A percentile compares a stretch with the other conserved stretches of the same genome.
phyloP scores from a whole-genome alignment of 92 coral and sea anemone genomes.

The Parazoanthus swiftii region DNA sequence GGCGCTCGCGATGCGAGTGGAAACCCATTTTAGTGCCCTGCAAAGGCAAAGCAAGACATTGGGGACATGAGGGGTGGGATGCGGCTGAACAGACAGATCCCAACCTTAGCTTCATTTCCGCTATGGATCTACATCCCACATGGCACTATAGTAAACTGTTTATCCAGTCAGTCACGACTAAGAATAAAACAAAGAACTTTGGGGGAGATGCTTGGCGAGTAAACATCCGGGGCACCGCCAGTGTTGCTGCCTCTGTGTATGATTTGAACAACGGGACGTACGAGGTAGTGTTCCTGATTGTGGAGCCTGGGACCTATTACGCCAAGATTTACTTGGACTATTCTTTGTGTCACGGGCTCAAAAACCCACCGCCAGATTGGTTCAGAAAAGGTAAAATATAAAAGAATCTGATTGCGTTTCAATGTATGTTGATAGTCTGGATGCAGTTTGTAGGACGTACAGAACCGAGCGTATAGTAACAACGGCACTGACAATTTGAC shows the following conservation, averaged over 20 bases:
- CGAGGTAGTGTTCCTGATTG: conserved; percentile 62
- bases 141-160: conserved; percentile 62
- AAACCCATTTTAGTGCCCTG: conserved; percentile 50
- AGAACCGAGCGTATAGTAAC: no score
- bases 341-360: conserved; percentile 64
- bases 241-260: conserved; percentile 59
- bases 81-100: conserved; percentile 43
- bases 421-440: no score
- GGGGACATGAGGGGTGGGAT: conserved; percentile 45
- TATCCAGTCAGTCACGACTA: conserved; percentile 57
- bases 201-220: conserved; percentile 82
- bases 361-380: conserved; percentile 61
- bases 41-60: conserved; percentile 40
- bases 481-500: no score
- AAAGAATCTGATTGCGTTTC: no score
- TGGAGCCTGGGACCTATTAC: conserved; percentile 62
- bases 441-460: no score
- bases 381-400: conserved; percentile 52
- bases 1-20: conserved; percentile 64
- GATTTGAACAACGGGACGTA: conserved; percentile 74
- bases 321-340: conserved; percentile 57
- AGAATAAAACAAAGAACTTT: conserved; percentile 40
- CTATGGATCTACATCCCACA: conserved; percentile 49
- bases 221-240: conserved; percentile 59
- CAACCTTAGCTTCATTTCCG: conserved; percentile 44